phyloP scores from a whole-genome alignment of 2,113 vertebrate genomes.

The Scalopus aquaticus region DNA sequence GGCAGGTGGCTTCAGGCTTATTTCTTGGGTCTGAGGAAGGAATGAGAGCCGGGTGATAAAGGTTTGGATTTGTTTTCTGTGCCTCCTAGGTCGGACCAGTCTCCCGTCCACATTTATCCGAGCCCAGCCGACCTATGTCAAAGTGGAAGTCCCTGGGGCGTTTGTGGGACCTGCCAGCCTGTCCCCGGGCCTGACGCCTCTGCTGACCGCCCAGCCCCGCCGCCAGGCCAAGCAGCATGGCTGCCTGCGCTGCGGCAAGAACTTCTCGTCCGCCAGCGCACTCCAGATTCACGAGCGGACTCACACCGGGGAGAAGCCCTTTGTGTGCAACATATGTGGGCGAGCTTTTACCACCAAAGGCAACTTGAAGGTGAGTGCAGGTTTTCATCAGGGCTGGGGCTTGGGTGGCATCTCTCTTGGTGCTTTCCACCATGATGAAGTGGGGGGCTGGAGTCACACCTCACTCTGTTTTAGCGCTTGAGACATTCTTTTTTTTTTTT shows the following conservation, averaged over 20 bases:
- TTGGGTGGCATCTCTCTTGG: accelerated
- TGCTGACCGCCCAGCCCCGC: slow-evolving; percentile 86
- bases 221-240: slow-evolving; percentile 94
- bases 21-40: not conserved
- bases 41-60: not conserved
- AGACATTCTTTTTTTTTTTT: too few species aligned
- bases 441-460: too few species aligned
- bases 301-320: slow-evolving; percentile 98
- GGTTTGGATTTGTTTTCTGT: not conserved
- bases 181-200: slow-evolving; percentile 87
- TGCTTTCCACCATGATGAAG: accelerated
- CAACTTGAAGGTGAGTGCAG: slow-evolving; percentile 92
- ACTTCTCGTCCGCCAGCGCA: slow-evolving; percentile 97
- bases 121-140: slow-evolving; percentile 90
- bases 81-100: slow-evolving; percentile 85
- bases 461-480: too few species aligned
- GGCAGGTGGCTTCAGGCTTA: too few species aligned
- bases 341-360: slow-evolving; percentile 98
- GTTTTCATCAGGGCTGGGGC: accelerated
- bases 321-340: slow-evolving; percentile 95
- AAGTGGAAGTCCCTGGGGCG: slow-evolving; percentile 92
- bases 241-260: slow-evolving; percentile 93
- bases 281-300: slow-evolving; percentile 98
- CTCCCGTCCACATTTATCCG: slow-evolving; percentile 88
- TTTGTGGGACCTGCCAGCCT: slow-evolving; percentile 89